A percentile compares a stretch with the other conserved stretches of the same genome.
Conservation (phyloP, 2,888 invertebrate species). For the Gandaritis pyraliata region DNA sequence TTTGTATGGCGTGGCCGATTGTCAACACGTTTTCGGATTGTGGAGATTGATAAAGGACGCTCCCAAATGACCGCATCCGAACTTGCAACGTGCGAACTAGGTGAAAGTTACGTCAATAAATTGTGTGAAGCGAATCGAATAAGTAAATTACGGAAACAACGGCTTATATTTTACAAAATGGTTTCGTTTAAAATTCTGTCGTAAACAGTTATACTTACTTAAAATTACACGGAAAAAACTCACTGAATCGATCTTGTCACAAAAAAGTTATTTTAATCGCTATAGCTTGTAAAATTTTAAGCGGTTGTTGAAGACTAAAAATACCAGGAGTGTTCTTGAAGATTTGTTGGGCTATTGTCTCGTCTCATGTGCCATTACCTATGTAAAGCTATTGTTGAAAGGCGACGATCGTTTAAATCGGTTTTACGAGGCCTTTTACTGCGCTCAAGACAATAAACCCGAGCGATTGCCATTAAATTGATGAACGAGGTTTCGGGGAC, state of each 20-base stretch:
- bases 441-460: slow-evolving; percentile 23
- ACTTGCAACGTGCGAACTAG: background rate
- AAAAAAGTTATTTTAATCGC: too few species aligned
- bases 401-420: slow-evolving; percentile 22
- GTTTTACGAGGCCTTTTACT: slow-evolving; percentile 24
- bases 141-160: background rate
- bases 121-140: background rate
- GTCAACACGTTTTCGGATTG: background rate
- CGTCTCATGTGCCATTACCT: slow-evolving; percentile 15
- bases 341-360: background rate
- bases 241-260: background rate
- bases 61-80: background rate
- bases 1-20: slow-evolving; percentile 13
- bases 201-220: background rate
- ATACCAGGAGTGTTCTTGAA: too few species aligned
- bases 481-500: slow-evolving; percentile 10
- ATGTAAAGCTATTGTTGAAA: slow-evolving; percentile 15
- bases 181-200: background rate
- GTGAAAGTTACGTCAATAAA: background rate
- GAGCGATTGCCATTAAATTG: slow-evolving; percentile 20
- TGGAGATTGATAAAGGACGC: background rate
- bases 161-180: background rate
- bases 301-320: too few species aligned
- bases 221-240: background rate
- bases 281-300: too few species aligned